Percentiles rank a stretch among this genome's conserved stretches.
Evolutionary conservation across 1,140 invertebrate genomes (phyloP).

Genomic region (Drosophila littoralis): DNA sequence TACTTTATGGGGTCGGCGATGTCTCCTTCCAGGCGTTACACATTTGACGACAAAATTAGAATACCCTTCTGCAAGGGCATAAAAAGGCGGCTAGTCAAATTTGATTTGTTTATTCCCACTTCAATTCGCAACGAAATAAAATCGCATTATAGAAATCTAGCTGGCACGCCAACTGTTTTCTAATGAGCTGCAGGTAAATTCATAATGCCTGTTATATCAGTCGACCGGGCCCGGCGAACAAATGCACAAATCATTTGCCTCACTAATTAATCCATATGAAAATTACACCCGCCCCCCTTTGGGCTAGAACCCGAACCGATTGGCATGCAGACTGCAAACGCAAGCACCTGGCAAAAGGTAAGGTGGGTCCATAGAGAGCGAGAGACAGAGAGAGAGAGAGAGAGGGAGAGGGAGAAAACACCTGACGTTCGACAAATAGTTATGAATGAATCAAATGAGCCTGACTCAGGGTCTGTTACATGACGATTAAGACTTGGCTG

Average conservation of each 20-base stretch:
- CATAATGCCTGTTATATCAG: slow-evolving; percentile 9
- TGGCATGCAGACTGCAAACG: slow-evolving; percentile 57
- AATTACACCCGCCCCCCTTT: not conserved
- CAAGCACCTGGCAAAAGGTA: not conserved
- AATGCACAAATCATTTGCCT: slow-evolving; percentile 43
- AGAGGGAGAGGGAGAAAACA: too few species aligned
- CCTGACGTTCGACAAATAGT: not conserved
- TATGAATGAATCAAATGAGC: slow-evolving; percentile 3
- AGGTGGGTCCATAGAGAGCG: not conserved
- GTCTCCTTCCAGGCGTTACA: too few species aligned
- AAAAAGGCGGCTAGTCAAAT: not conserved
- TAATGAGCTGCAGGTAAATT: slow-evolving; percentile 52
- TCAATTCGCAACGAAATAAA: slow-evolving; percentile 64
- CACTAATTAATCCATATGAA: slow-evolving; percentile 50
- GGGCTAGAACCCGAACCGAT: slow-evolving; percentile 24
- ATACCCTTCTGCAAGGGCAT: not conserved
- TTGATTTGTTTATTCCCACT: slow-evolving; percentile 41
- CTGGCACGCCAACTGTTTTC: slow-evolving; percentile 53
- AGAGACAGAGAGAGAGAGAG: too few species aligned
- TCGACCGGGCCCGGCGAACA: slow-evolving; percentile 16
- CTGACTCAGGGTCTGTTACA: too few species aligned
- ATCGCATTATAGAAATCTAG: slow-evolving; percentile 62
- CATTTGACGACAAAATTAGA: not conserved
- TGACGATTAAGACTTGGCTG: too few species aligned
- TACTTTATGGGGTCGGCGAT: too few species aligned